Evolutionary conservation across 2,888 invertebrate species (phyloP), one percentile per base, ranked within the genome.

Genomic region (Agrochola lota): DNA sequence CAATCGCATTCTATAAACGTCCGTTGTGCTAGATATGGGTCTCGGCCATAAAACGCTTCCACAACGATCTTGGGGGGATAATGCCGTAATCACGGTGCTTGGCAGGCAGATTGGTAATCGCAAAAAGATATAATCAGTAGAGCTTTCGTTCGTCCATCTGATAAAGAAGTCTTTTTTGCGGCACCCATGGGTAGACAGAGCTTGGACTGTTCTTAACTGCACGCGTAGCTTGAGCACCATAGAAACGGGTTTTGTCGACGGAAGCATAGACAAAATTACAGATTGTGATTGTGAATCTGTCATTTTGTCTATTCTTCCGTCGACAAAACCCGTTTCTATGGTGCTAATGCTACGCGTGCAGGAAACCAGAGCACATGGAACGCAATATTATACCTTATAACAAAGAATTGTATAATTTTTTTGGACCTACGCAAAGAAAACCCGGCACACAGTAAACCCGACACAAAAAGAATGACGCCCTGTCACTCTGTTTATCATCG

Each of bases 71-170:
- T 35, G 77, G 71, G 43, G 59, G 52, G 71, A 80, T 83, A 85
- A 60, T 69, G 75, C 40, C 43, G 75, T 64, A 75, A 83, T 80
- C 71, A 69, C 63, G 12, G 63, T 52, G 71, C 75, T 80, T 71
- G 74, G 52, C 68, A 35, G 64, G 55, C 63, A 85, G 85, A 83
- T 75, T 80, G 81, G 85, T 80, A 81, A 80, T 85, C 71, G 81
- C 68, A 81, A 52, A 83, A 72, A 73, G 77, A 83, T 81, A 59
- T 71, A 62, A 83, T 85, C 82, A 70, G 67, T 49, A 69, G 17
- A 15, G 20, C 26, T 57, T 72, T 57, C 43, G 71, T 46, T 66
- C 40, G 68, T 68, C 67, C 55, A 71, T 81, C 40, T 70, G 76
- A 83, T 83, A 76, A 64, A 64, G 46, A 46, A 67, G 64, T 43